Conservation (phyloP, 1,140 invertebrate species). For the Saccostrea glomerata region DNA sequence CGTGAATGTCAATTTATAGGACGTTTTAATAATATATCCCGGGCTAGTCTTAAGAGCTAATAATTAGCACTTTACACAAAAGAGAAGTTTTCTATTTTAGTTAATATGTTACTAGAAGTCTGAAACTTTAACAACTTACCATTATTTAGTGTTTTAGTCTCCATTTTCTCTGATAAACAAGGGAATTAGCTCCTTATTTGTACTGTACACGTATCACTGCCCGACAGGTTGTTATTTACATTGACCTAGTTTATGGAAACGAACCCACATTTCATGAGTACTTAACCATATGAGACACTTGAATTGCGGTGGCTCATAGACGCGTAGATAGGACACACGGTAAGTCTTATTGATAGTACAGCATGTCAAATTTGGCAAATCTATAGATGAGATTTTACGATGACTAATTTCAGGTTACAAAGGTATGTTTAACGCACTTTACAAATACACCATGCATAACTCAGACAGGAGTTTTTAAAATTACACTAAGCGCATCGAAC, state of each 20-base stretch:
- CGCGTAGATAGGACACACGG: not conserved
- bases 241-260: constrained; percentile 20
- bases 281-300: not conserved
- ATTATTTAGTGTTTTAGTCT: not conserved
- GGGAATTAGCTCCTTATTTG: not conserved
- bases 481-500: no score
- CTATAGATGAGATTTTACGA: no score
- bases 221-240: not conserved
- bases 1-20: constrained; percentile 23
- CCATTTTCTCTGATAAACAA: constrained; percentile 10
- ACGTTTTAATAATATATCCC: not conserved
- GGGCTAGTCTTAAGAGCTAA: not conserved
- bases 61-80: not conserved
- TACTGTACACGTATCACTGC: not conserved
- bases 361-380: no score
- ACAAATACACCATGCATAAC: no score
- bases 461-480: no score
- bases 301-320: not conserved
- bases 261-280: constrained; percentile 12
- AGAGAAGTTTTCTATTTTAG: not conserved
- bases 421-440: no score
- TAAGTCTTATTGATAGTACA: no score
- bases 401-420: no score
- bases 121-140: not conserved
- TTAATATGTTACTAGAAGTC: not conserved